Evolutionary conservation across 2,113 vertebrate species (phyloP).

Genomic region (Tapirus terrestris): DNA sequence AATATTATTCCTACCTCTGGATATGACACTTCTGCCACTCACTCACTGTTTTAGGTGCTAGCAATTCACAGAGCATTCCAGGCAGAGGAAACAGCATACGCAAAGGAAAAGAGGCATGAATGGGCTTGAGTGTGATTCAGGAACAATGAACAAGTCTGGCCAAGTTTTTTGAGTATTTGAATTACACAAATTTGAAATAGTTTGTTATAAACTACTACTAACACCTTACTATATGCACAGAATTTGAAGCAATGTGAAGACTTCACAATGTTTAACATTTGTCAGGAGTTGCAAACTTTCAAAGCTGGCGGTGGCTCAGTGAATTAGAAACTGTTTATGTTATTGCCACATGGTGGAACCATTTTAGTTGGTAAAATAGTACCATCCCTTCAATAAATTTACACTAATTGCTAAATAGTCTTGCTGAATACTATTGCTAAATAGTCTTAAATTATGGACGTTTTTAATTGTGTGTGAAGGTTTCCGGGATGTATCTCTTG

Average conservation of each 20-base stretch:
- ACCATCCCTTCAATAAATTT: conserved; percentile 23
- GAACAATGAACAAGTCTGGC: conserved; percentile 1
- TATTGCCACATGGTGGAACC: conserved; percentile 49
- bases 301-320: background rate
- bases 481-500: background rate
- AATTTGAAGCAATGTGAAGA: background rate
- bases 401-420: background rate
- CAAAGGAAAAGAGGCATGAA: background rate
- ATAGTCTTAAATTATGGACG: background rate
- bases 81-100: background rate
- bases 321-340: background rate
- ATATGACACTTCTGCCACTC: background rate
- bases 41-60: background rate
- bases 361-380: conserved; percentile 46
- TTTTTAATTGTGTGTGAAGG: background rate
- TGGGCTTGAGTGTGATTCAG: background rate
- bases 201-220: background rate
- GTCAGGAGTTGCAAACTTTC: background rate
- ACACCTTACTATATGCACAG: background rate
- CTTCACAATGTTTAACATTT: conserved; percentile 15
- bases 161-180: background rate
- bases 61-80: background rate
- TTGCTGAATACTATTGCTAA: background rate
- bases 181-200: background rate
- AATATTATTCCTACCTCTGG: background rate